A percentile compares a stretch with the other conserved stretches of the same genome.
Conservation (phyloP, 2,113 vertebrate genomes). For the Mus spicilegus region DNA sequence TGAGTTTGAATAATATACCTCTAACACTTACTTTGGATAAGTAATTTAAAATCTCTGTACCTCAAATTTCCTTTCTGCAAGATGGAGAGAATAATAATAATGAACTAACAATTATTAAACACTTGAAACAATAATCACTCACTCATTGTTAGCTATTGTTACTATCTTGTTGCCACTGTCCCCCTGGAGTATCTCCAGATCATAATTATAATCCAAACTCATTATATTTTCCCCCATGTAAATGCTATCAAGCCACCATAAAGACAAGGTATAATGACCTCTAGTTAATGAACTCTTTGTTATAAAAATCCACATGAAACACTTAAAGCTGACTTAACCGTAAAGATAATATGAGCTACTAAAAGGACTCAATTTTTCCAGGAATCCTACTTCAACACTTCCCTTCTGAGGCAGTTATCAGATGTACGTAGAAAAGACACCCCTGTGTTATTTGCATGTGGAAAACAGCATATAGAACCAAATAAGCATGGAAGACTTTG, state of each 20-base stretch:
- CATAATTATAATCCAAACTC: not conserved
- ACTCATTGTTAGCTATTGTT: not conserved
- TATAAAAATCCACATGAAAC: slow-evolving; percentile 19
- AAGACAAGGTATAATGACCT: not conserved
- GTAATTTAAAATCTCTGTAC: not conserved
- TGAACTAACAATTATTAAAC: not conserved
- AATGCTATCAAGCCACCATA: not conserved
- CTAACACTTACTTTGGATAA: not conserved
- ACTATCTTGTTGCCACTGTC: not conserved
- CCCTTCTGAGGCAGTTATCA: slow-evolving; percentile 2
- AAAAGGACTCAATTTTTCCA: slow-evolving; percentile 6
- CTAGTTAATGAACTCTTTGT: not conserved
- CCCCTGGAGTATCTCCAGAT: not conserved
- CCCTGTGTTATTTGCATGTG: not conserved
- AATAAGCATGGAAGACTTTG: not conserved
- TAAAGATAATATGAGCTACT: not conserved
- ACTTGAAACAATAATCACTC: not conserved
- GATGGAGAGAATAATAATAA: not conserved
- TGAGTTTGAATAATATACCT: slow-evolving; percentile 17
- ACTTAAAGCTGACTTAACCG: not conserved
- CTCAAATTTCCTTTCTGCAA: slow-evolving; percentile 25
- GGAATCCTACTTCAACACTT: slow-evolving; percentile 9
- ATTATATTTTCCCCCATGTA: not conserved
- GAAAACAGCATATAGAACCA: not conserved
- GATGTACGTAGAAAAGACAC: not conserved